These are phyloP conservation scores for Dione juno DNA, from an alignment of 2,888 invertebrate genomes.

Conservation along the genomic window DNA sequence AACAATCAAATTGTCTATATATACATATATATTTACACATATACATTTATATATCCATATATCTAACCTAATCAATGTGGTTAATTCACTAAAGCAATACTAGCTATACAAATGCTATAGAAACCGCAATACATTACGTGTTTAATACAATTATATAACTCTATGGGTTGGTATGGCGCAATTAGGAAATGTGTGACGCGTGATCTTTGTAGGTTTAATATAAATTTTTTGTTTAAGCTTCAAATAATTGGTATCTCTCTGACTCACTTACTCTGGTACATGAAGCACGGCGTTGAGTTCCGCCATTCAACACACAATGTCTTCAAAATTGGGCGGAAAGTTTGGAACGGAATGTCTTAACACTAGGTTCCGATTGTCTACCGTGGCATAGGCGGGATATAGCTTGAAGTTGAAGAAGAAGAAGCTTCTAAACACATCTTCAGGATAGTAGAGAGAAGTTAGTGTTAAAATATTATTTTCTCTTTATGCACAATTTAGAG, in stretches of 20 bases:
- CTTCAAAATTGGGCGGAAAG: background rate
- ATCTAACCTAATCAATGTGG: constrained; percentile 9
- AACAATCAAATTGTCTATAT: background rate
- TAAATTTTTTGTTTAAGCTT: no score
- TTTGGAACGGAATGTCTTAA: background rate
- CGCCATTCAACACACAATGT: background rate
- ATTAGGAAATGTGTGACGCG: background rate
- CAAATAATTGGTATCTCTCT: no score
- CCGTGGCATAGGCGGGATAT: background rate
- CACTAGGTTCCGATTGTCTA: background rate
- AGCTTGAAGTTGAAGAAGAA: no score
- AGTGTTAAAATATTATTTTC: no score
- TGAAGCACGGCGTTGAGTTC: background rate
- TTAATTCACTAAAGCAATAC: constrained; percentile 9
- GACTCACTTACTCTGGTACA: background rate
- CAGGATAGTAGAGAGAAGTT: no score
- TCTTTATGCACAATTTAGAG: no score
- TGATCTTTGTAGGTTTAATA: no score
- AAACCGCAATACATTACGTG: constrained; percentile 6
- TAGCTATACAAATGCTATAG: background rate
- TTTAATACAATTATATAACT: background rate
- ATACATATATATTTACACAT: no score
- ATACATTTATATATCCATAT: background rate
- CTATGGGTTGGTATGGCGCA: background rate
- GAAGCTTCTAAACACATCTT: no score